Conservation (phyloP, 1,140 invertebrate species). For the Rhizoglyphus robini region DNA sequence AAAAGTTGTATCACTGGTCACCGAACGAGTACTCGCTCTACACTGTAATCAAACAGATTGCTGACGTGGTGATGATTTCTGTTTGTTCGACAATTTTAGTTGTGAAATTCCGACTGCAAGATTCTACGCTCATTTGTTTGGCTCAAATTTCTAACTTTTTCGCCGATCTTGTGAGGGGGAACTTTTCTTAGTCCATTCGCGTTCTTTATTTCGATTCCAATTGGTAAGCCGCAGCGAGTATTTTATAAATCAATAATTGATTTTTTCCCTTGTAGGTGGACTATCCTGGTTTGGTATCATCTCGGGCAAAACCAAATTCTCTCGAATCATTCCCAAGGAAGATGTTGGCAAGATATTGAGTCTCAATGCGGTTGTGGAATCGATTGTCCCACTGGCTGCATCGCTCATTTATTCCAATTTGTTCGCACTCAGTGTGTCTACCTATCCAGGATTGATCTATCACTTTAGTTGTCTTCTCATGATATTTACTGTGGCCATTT, state of each 20-base stretch:
- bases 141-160: slow-evolving; percentile 3
- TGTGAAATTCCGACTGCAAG: background rate
- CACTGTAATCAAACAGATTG: background rate
- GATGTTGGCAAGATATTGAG: slow-evolving; percentile 1
- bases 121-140: background rate
- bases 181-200: background rate
- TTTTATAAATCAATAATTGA: too few relatives aligned
- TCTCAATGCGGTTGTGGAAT: background rate
- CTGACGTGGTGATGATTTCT: background rate
- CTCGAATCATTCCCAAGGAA: background rate
- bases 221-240: background rate
- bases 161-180: background rate
- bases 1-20: background rate
- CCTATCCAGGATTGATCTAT: background rate
- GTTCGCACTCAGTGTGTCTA: background rate
- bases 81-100: background rate
- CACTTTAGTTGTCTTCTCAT: slow-evolving; percentile 5
- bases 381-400: background rate
- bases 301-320: background rate
- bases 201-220: background rate
- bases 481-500: background rate
- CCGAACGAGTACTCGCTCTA: background rate
- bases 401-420: background rate
- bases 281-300: background rate
- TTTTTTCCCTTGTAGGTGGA: too few relatives aligned